Evolutionary conservation across 1,140 invertebrate species (phyloP), one percentile per base, ranked within the genome.

Genomic region (Brachystomella parvula): DNA sequence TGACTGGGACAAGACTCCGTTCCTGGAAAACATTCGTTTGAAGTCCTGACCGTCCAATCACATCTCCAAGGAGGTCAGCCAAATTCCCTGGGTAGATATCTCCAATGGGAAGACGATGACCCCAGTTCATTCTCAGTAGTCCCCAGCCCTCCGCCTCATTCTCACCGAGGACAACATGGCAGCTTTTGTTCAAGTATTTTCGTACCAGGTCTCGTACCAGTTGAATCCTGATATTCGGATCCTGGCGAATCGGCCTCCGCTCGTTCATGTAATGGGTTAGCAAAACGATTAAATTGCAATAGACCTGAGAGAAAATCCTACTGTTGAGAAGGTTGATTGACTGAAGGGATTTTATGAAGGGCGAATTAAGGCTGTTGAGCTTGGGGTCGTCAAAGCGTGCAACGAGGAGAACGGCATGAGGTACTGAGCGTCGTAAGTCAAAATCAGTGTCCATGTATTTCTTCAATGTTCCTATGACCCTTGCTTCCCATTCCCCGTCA

Each of bases 241-340:
- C 29, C 17, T 53, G 15, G 39, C 58, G 63, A 15, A 64, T 26
- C 3, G 6, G 2, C 39, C 44, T 59, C 31, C 64, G 60, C 3
- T 53, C 63, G 32, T 65, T 57, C 69, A 71, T 71, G 56, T 64
- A 67, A 9, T 61, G 65, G 2, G 65, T 71, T 19, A 71, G 24
- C 9, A 71, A 28, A 17, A 71, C 60, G n/a, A 71, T 44, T 19
- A 71, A 15, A 47, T 71, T 71, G 26, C 57, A 71, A 24, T 57
- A 59, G n/a, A 57, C 28, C 47, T 56, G 26, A 21, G 63, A 56
- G 29, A 71, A 53, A 12, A 71, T 47, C 21, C 69, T 47, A n/a
- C 28, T 26, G 28, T 64, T 64, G 1, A 71, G 61, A 28, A 67
- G 39, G 31, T 65, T 61, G 17, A 71, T 47, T 12, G 62, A 62